A percentile compares a stretch with the other conserved stretches of the same genome.
These are phyloP conservation scores for Agyllia agylla DNA, from an alignment of 2,888 invertebrate genomes.

Conservation along the genomic window DNA sequence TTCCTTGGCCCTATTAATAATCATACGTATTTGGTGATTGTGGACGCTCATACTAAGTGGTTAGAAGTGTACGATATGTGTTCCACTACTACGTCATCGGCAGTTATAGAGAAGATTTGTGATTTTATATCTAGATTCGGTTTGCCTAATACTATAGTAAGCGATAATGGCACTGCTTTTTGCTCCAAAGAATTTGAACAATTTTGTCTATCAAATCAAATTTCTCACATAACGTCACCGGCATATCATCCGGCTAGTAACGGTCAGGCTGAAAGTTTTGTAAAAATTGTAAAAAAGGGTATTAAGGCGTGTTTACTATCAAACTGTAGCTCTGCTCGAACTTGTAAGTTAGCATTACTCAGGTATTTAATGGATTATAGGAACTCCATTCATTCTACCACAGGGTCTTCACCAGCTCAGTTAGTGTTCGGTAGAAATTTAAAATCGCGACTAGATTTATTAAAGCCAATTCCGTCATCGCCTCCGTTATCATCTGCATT, in stretches of 20 bases:
- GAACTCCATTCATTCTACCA: not conserved
- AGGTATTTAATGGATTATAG: not conserved
- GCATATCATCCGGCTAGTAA: not conserved
- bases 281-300: not conserved
- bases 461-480: not conserved
- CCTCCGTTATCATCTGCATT: not conserved
- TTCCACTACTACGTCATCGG: not conserved
- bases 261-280: not conserved
- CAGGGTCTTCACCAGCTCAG: not conserved
- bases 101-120: not conserved
- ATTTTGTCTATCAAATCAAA: not conserved
- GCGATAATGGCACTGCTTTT: not conserved
- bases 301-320: not conserved
- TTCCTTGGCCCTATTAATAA: not conserved
- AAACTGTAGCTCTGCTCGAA: not conserved
- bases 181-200: not conserved
- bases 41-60: not conserved
- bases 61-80: not conserved
- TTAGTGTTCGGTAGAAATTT: not conserved
- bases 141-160: not conserved
- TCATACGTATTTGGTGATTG: not conserved
- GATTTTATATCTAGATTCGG: not conserved
- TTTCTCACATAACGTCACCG: not conserved
- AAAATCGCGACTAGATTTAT: not conserved
- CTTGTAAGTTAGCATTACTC: not conserved